These are phyloP conservation scores for Plecotus auritus DNA, from an alignment of 2,113 vertebrate genomes.

Conservation along the genomic window DNA sequence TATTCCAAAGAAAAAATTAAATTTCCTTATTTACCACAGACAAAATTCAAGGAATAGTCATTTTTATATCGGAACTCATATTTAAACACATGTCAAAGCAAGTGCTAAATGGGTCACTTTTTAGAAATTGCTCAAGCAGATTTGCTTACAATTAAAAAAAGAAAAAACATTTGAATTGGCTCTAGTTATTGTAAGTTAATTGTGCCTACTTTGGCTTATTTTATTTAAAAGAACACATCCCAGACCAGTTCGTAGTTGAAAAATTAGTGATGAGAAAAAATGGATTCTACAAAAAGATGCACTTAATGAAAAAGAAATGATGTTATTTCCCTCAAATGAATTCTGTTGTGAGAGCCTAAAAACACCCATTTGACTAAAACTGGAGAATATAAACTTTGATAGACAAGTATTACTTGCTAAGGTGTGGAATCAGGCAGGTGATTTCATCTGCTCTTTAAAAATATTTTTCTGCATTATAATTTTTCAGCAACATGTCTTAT, in stretches of 20 bases:
- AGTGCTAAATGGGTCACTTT: conserved; percentile 61
- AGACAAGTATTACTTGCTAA: conserved; percentile 18
- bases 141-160: conserved; percentile 58
- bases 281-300: not conserved
- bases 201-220: conserved; percentile 55
- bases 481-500: conserved; percentile 48
- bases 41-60: conserved; percentile 50
- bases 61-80: conserved; percentile 55
- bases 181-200: conserved; percentile 64
- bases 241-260: conserved; percentile 46
- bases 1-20: conserved; percentile 53
- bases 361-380: conserved; percentile 36
- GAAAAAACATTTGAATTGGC: conserved; percentile 49
- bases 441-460: conserved; percentile 43
- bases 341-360: conserved; percentile 18
- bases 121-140: conserved; percentile 53
- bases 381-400: conserved; percentile 12
- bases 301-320: conserved; percentile 55
- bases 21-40: conserved; percentile 47
- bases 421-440: not conserved
- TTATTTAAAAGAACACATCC: conserved; percentile 46
- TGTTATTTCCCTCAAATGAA: conserved; percentile 15
- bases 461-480: conserved; percentile 26
- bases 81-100: conserved; percentile 59
- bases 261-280: conserved; percentile 52